A percentile compares a stretch with the other conserved stretches of the same genome.
Conservation (phyloP, 2,797 vertebrate species). For the Iguana delicatissima region DNA sequence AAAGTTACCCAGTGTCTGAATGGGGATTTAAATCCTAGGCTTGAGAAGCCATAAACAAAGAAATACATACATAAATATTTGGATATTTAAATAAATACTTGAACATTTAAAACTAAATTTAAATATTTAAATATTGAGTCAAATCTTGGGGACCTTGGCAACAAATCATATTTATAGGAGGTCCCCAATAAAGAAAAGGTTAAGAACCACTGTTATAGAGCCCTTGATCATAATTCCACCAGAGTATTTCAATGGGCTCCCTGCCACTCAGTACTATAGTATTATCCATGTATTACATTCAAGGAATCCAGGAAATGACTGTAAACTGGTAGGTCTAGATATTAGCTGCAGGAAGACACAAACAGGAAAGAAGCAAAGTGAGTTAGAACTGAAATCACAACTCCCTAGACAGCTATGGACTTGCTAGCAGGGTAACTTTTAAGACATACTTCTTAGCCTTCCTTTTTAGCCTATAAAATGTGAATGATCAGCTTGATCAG, state of each 20-base stretch:
- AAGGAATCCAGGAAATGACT: not conserved
- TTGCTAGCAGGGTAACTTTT: not conserved
- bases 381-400: not conserved
- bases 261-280: not conserved
- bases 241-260: not conserved
- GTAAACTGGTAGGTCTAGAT: not conserved
- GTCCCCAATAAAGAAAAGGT: no score
- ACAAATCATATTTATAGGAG: no score
- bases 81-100: no score
- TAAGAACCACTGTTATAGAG: no score
- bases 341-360: not conserved
- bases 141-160: no score
- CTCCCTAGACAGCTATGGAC: not conserved
- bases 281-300: not conserved
- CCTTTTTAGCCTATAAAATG: not conserved
- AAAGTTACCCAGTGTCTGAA: no score
- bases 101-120: no score
- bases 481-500: not conserved
- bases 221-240: not conserved
- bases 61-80: no score
- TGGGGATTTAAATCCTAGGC: no score
- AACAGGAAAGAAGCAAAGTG: not conserved
- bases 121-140: no score
- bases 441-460: not conserved
- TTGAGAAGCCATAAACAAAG: no score